Conservation (phyloP, 1,140 invertebrate species). For the Drosophila parvula region DNA sequence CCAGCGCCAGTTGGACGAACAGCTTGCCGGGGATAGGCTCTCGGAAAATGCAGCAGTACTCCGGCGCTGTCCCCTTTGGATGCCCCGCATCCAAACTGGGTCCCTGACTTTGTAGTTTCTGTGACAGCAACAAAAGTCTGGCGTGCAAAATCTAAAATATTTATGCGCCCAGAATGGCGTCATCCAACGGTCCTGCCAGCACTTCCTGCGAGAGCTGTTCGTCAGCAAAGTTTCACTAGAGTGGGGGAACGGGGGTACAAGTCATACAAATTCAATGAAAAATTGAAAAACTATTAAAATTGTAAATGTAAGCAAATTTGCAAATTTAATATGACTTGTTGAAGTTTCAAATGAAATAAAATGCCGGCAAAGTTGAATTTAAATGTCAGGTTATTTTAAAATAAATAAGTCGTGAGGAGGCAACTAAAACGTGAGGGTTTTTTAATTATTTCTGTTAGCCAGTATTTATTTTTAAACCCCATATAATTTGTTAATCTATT, state of each 20-base stretch:
- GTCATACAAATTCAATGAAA: constrained; percentile 67
- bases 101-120: background rate
- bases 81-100: too few relatives aligned
- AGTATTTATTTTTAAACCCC: background rate
- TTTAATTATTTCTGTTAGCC: background rate
- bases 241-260: constrained; percentile 9
- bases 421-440: background rate
- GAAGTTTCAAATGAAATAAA: background rate
- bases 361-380: background rate
- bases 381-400: background rate
- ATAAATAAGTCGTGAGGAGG: background rate
- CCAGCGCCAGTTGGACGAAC: constrained; percentile 72
- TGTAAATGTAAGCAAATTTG: constrained; percentile 49
- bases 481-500: background rate
- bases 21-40: constrained; percentile 65
- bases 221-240: constrained; percentile 63
- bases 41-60: constrained; percentile 62
- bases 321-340: constrained; percentile 17
- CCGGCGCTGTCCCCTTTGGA: background rate
- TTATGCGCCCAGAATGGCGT: constrained; percentile 66
- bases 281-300: constrained; percentile 58
- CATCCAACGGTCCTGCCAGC: constrained; percentile 42
- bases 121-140: constrained; percentile 46
- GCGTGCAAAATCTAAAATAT: constrained; percentile 75
- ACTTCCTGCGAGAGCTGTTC: constrained; percentile 51